Evolutionary conservation across 2,113 vertebrate species (phyloP).

Genomic region (Prietella phreatophila): DNA sequence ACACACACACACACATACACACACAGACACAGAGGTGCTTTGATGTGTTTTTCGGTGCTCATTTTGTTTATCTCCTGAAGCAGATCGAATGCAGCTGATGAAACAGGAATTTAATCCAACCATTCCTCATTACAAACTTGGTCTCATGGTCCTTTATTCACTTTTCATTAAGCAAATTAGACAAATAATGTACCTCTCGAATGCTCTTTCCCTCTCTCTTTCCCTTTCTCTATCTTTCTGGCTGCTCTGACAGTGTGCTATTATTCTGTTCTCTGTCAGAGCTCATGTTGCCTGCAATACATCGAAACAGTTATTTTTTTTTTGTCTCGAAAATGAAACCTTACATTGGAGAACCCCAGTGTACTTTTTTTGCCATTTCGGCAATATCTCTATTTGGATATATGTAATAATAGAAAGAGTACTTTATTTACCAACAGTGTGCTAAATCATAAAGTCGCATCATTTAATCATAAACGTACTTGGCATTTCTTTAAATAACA

Average conservation of each 20-base stretch:
- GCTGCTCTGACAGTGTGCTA: conserved; percentile 43
- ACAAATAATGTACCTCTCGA: conserved; percentile 26
- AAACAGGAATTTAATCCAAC: conserved; percentile 54
- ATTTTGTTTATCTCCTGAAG: conserved; percentile 51
- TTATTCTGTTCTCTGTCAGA: conserved; percentile 46
- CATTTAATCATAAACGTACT: neutral
- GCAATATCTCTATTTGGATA: conserved; percentile 37
- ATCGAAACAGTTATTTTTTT: conserved; percentile 34
- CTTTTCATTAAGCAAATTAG: conserved; percentile 56
- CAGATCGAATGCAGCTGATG: conserved; percentile 51
- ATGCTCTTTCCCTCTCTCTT: conserved; percentile 23
- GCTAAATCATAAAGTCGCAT: neutral
- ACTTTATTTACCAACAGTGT: neutral
- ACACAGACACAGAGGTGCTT: conserved; percentile 39
- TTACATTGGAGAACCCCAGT: conserved; percentile 37
- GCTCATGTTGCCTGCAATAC: conserved; percentile 44
- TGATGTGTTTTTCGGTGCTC: conserved; percentile 45
- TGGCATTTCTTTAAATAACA: neutral
- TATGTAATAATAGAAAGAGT: conserved; percentile 22
- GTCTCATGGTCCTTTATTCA: conserved; percentile 53
- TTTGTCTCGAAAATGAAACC: conserved; percentile 45
- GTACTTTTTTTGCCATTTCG: conserved; percentile 7
- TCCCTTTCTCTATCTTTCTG: conserved; percentile 21
- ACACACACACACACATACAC: conserved; percentile 1
- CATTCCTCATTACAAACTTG: conserved; percentile 48